phyloP scores from a whole-genome alignment of 2,888 invertebrate genomes.

The Drosophila differens region DNA sequence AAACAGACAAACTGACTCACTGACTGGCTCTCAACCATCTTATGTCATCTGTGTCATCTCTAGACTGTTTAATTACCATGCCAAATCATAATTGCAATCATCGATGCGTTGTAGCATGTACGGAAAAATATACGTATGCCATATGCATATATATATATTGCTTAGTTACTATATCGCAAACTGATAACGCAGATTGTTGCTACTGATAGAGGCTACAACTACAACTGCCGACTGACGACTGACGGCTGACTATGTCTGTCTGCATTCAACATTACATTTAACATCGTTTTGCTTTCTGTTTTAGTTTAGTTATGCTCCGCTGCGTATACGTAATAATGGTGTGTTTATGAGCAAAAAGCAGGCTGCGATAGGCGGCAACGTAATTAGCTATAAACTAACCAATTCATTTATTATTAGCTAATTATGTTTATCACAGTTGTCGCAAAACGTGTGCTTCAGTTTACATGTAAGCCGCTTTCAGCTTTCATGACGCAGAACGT shows the following conservation, averaged over 20 bases:
- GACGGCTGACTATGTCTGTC: neutral
- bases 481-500: slow-evolving; percentile 40
- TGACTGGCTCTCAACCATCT: slow-evolving; percentile 8
- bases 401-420: slow-evolving; percentile 35
- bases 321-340: slow-evolving; percentile 57
- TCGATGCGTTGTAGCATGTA: slow-evolving; percentile 49
- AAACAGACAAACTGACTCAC: neutral
- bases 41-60: slow-evolving; percentile 37
- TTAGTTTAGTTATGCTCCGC: slow-evolving; percentile 47
- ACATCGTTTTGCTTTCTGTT: slow-evolving; percentile 60
- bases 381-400: slow-evolving; percentile 50
- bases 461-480: neutral
- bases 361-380: slow-evolving; percentile 44
- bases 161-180: neutral
- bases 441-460: slow-evolving; percentile 6
- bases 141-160: neutral
- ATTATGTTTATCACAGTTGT: slow-evolving; percentile 8
- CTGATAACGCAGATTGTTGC: slow-evolving; percentile 31
- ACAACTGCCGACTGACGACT: too few species aligned
- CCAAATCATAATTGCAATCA: slow-evolving; percentile 70
- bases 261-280: slow-evolving; percentile 36
- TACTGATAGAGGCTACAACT: slow-evolving; percentile 9
- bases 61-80: slow-evolving; percentile 72
- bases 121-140: neutral
- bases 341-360: neutral